These are phyloP conservation scores for Pterostichus madidus DNA, from an alignment of 2,888 invertebrate genomes.

Conservation along the genomic window DNA sequence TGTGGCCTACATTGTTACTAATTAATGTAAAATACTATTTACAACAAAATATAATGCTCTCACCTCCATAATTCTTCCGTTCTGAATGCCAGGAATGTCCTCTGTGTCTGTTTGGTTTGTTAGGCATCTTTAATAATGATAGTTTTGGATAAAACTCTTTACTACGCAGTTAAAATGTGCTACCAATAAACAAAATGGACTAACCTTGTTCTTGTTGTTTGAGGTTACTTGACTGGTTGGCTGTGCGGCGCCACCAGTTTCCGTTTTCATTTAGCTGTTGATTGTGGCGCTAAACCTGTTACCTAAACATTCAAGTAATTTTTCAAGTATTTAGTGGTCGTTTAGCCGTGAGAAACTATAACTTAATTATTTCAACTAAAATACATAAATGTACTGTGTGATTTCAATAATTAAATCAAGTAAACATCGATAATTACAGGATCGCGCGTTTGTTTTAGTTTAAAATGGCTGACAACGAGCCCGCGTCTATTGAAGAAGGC, in stretches of 20 bases:
- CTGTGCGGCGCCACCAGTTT: conserved; percentile 32
- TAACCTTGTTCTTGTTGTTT: conserved; percentile 34
- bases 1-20: conserved; percentile 10
- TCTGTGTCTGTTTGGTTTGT: conserved; percentile 60
- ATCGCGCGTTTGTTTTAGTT: conserved; percentile 53
- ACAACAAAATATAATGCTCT: background rate
- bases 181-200: conserved; percentile 47
- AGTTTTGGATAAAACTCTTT: conserved; percentile 6
- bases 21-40: background rate
- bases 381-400: background rate
- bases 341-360: background rate
- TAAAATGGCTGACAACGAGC: conserved; percentile 85
- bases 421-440: conserved; percentile 12
- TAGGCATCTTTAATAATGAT: conserved; percentile 39
- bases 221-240: background rate
- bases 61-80: conserved; percentile 59
- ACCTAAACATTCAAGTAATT: conserved; percentile 20
- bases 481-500: conserved; percentile 83
- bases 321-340: conserved; percentile 15
- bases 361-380: conserved; percentile 7
- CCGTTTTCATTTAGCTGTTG: conserved; percentile 31
- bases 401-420: conserved; percentile 17
- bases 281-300: conserved; percentile 64
- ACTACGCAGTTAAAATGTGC: conserved; percentile 46
- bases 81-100: conserved; percentile 50